phyloP scores from a whole-genome alignment of 1,140 invertebrate species.

The Amyelois transitella region DNA sequence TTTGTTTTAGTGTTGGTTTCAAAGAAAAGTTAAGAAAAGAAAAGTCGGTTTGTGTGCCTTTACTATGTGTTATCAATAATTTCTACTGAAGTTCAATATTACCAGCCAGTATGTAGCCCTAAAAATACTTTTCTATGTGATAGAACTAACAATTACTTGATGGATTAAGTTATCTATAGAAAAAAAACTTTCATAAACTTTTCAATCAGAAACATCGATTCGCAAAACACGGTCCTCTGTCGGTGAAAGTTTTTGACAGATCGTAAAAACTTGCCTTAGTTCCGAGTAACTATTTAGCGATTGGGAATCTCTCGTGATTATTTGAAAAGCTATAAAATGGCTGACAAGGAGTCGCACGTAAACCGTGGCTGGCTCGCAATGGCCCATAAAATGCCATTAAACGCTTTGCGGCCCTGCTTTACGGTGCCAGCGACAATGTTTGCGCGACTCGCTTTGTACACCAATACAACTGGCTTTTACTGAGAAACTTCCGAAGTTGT shows the following conservation, averaged over 20 bases:
- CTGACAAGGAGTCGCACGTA: slow-evolving; percentile 36
- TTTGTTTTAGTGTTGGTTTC: no score
- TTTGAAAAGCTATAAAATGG: slow-evolving; percentile 32
- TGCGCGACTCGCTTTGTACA: slow-evolving; percentile 19
- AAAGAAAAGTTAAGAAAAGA: no score
- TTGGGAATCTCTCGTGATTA: slow-evolving; percentile 18
- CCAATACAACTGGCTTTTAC: neutral
- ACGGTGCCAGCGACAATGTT: slow-evolving; percentile 44
- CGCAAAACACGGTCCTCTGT: no score
- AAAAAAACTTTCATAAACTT: no score
- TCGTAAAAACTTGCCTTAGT: neutral
- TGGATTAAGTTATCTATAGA: no score
- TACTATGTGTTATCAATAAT: no score
- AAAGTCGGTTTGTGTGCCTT: no score
- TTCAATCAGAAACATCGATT: no score
- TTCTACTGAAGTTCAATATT: no score
- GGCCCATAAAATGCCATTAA: slow-evolving; percentile 53
- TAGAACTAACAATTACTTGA: no score
- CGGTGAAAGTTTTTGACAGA: neutral
- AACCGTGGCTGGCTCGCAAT: slow-evolving; percentile 42
- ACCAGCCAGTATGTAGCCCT: no score
- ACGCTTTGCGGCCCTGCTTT: slow-evolving; percentile 36
- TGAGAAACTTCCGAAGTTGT: neutral
- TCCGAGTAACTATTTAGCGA: neutral
- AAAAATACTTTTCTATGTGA: no score